Percentiles rank a stretch among this genome's conserved stretches.
phyloP scores from a whole-genome alignment of 2,113 vertebrate species.

The Sarotherodon lohbergeri region DNA sequence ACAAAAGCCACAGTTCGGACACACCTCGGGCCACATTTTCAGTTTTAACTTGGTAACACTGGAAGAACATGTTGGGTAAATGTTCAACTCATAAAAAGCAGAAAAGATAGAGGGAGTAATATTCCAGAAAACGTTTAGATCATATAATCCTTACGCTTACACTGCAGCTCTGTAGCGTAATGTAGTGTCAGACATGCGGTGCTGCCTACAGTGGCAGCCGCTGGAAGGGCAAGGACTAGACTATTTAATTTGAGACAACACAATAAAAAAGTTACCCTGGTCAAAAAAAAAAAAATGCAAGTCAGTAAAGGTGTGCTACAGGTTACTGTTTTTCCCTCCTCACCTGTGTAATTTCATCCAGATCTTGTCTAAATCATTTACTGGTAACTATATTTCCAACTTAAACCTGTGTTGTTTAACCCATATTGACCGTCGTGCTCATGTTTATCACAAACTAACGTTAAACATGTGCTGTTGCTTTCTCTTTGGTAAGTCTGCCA shows the following conservation, averaged over 20 bases:
- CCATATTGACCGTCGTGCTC: background rate
- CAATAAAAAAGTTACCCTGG: background rate
- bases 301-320: background rate
- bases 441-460: background rate
- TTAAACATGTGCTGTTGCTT: background rate
- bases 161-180: background rate
- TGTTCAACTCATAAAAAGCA: background rate
- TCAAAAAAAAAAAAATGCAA: background rate
- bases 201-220: background rate
- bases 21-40: background rate
- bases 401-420: background rate
- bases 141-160: background rate
- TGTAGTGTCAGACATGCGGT: background rate
- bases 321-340: background rate
- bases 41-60: background rate
- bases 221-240: background rate
- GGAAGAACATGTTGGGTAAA: background rate
- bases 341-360: background rate
- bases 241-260: background rate
- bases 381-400: background rate
- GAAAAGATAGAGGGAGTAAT: background rate
- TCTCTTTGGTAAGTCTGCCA: background rate
- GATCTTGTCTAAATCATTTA: background rate
- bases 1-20: fast-evolving
- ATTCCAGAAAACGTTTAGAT: background rate